Percentiles rank a stretch among this genome's conserved stretches.
phyloP scores from a whole-genome alignment of 1,140 invertebrate species.

The Whitmania pigra region DNA sequence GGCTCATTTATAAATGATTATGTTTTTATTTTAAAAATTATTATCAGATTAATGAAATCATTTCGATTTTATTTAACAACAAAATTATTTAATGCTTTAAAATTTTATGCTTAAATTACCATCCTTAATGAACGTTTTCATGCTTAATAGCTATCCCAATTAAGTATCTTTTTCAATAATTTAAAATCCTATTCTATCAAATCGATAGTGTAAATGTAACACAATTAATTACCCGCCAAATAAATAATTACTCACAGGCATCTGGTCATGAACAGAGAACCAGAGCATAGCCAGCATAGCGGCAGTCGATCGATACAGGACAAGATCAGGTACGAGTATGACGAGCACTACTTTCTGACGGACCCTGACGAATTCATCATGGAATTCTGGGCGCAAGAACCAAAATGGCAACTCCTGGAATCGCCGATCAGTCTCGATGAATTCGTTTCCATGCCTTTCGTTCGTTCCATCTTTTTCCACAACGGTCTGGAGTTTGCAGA shows the following conservation, averaged over 20 bases:
- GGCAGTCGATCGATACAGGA: conserved; percentile 34
- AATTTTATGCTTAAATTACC: background rate
- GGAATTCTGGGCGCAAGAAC: conserved; percentile 90
- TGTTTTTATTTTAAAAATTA: background rate
- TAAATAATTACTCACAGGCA: conserved; percentile 36
- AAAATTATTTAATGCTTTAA: background rate
- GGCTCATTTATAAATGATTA: background rate
- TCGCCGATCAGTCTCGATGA: conserved; percentile 79
- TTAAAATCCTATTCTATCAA: background rate
- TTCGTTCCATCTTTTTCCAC: conserved; percentile 91
- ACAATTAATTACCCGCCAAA: background rate
- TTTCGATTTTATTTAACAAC: too few species aligned
- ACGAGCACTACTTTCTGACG: conserved; percentile 97
- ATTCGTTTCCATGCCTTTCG: conserved; percentile 94
- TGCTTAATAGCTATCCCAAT: too few species aligned
- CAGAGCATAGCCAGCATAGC: conserved; percentile 24
- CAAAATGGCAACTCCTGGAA: conserved; percentile 92
- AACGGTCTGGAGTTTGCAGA: conserved; percentile 77
- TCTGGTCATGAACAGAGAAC: conserved; percentile 42
- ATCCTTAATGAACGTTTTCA: too few species aligned
- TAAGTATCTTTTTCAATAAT: background rate
- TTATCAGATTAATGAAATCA: too few species aligned
- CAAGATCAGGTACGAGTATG: conserved; percentile 80
- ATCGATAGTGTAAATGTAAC: too few species aligned
- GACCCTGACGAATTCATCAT: conserved; percentile 97